These are phyloP conservation scores for Schizaphis graminum DNA, from an alignment of 2,888 invertebrate genomes.

Conservation along the genomic window DNA sequence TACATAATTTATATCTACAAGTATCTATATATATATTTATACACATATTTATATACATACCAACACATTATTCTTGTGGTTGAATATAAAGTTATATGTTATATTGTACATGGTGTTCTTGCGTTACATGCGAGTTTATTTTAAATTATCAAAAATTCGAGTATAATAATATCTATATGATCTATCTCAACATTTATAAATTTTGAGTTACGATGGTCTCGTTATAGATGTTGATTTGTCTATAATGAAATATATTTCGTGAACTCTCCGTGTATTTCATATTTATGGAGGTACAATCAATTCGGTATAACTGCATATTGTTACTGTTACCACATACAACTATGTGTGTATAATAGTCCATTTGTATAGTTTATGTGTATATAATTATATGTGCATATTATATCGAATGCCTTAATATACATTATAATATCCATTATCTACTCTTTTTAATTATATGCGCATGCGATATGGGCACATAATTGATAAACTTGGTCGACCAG, in stretches of 20 bases:
- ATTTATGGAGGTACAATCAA: background rate
- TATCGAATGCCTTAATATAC: background rate
- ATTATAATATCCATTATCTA: background rate
- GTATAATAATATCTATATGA: background rate
- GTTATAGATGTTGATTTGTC: background rate
- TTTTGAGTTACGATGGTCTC: background rate
- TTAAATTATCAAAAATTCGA: background rate
- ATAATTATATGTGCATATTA: background rate
- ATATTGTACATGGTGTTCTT: background rate
- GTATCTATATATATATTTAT: too few relatives aligned
- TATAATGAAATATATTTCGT: background rate
- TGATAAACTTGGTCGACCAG: background rate
- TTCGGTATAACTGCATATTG: background rate
- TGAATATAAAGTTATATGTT: background rate
- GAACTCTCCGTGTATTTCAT: background rate
- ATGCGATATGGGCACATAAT: conserved; percentile 3
- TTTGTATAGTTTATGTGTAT: background rate
- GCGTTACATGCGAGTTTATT: background rate
- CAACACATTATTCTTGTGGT: too few relatives aligned
- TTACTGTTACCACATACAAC: background rate
- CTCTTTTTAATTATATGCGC: background rate
- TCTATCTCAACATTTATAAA: background rate
- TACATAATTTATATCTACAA: too few relatives aligned
- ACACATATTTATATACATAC: too few relatives aligned
- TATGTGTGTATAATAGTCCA: background rate